phyloP scores from a whole-genome alignment of 2,888 invertebrate species.

The Iphiclides podalirius region DNA sequence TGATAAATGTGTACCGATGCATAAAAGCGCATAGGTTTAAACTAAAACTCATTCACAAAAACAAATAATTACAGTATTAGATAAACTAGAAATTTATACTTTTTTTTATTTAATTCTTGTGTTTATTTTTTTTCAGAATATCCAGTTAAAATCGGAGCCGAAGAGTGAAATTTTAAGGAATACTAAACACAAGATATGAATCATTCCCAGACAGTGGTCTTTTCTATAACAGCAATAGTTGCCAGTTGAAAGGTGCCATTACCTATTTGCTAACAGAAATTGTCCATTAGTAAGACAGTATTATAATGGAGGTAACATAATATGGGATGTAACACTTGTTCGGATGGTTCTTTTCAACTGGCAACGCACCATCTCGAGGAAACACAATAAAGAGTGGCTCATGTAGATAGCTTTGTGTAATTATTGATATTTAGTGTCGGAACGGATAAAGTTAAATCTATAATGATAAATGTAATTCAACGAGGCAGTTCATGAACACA shows the following conservation, averaged over 20 bases:
- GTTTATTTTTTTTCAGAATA: no score
- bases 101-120: no score
- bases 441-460: constrained; percentile 50
- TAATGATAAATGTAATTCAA: constrained; percentile 51
- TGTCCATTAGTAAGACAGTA: constrained; percentile 42
- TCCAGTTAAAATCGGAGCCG: constrained; percentile 64
- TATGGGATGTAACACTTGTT: background rate
- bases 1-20: no score
- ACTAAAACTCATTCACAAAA: no score
- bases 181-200: constrained; percentile 66
- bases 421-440: constrained; percentile 76
- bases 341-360: constrained; percentile 24
- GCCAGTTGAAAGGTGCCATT: constrained; percentile 47
- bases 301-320: constrained; percentile 15
- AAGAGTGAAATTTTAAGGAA: constrained; percentile 54
- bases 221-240: constrained; percentile 50
- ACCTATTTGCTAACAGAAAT: constrained; percentile 29
- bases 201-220: constrained; percentile 71
- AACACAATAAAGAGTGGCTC: constrained; percentile 65
- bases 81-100: no score
- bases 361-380: constrained; percentile 31
- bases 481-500: constrained; percentile 46
- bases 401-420: constrained; percentile 80
- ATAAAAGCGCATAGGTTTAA: no score
- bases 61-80: no score